Evolutionary conservation across 1,140 invertebrate species (phyloP).

Genomic region (Drosophila melanica): DNA sequence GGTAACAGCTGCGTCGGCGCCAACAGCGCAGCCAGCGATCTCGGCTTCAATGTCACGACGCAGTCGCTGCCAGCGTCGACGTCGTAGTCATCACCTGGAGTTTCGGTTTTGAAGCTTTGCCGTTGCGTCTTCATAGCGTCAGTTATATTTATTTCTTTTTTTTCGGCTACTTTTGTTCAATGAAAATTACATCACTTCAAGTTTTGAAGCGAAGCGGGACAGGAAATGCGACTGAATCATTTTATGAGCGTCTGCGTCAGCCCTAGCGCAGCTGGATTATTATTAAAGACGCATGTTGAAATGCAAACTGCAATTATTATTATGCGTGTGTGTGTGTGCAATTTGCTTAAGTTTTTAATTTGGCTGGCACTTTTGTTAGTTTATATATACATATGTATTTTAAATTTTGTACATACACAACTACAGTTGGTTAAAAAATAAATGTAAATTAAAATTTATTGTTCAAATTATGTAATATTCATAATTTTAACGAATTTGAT

Average conservation of each 20-base stretch:
- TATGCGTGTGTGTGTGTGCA: conserved; percentile 32
- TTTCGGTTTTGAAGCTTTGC: conserved; percentile 26
- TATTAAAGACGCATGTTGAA: conserved; percentile 52
- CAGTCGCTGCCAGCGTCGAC: conserved; percentile 24
- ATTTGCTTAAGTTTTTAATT: conserved; percentile 40
- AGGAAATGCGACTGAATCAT: conserved; percentile 53
- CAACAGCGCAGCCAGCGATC: conserved; percentile 17
- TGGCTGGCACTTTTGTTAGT: conserved; percentile 5
- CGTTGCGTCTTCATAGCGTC: conserved; percentile 51
- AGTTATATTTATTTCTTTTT: conserved; percentile 30
- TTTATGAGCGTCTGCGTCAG: conserved; percentile 38
- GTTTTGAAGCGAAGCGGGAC: conserved; percentile 42
- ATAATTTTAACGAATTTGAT: no score
- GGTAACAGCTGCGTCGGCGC: conserved; percentile 37
- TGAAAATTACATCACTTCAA: conserved; percentile 62
- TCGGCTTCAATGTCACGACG: conserved; percentile 48
- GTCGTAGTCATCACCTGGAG: conserved; percentile 38
- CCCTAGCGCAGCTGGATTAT: conserved; percentile 10
- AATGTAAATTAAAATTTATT: no score
- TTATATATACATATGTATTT: not conserved
- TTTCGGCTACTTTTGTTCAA: conserved; percentile 54
- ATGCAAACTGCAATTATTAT: conserved; percentile 65
- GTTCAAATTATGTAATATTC: no score
- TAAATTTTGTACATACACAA: no score
- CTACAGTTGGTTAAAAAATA: no score